phyloP scores from a whole-genome alignment of 2,113 vertebrate species.

The Sebastes fasciatus region DNA sequence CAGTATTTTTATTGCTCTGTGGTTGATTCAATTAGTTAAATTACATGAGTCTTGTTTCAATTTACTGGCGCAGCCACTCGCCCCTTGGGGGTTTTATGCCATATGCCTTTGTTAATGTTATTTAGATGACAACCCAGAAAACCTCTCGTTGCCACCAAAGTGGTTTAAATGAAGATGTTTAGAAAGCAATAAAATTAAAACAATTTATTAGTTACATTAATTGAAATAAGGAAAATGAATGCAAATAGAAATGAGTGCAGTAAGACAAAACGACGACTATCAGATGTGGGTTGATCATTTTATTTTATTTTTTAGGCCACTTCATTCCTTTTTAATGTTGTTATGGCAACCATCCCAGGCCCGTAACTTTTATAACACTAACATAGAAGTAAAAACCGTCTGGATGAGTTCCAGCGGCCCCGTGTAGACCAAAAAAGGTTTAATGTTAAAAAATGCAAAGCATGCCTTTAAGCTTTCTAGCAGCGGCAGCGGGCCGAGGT shows the following conservation, averaged over 20 bases:
- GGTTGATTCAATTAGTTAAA: slow-evolving; percentile 54
- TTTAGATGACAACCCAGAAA: slow-evolving; percentile 55
- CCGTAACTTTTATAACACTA: slow-evolving; percentile 53
- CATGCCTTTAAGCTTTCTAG: slow-evolving; percentile 56
- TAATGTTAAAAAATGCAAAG: slow-evolving; percentile 48
- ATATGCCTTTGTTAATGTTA: slow-evolving; percentile 51
- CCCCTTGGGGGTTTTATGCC: slow-evolving; percentile 38
- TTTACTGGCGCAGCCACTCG: slow-evolving; percentile 50
- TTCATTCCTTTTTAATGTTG: slow-evolving; percentile 40
- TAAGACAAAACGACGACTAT: neutral
- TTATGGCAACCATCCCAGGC: slow-evolving; percentile 34
- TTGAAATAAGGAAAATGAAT: slow-evolving; percentile 20
- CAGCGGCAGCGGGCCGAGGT: slow-evolving; percentile 46
- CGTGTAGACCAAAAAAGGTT: slow-evolving; percentile 47
- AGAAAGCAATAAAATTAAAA: slow-evolving; percentile 34
- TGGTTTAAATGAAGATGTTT: slow-evolving; percentile 47
- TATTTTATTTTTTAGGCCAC: slow-evolving; percentile 10
- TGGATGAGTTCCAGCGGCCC: slow-evolving; percentile 36
- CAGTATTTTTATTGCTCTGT: slow-evolving; percentile 35
- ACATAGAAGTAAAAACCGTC: slow-evolving; percentile 34
- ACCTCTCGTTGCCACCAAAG: slow-evolving; percentile 23
- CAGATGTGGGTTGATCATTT: slow-evolving; percentile 27
- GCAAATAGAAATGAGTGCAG: slow-evolving; percentile 13
- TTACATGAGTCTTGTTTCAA: slow-evolving; percentile 55
- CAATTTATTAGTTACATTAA: slow-evolving; percentile 22